These are phyloP conservation scores for Athrips mouffetella DNA, from an alignment of 2,888 invertebrate species.

Conservation along the genomic window DNA sequence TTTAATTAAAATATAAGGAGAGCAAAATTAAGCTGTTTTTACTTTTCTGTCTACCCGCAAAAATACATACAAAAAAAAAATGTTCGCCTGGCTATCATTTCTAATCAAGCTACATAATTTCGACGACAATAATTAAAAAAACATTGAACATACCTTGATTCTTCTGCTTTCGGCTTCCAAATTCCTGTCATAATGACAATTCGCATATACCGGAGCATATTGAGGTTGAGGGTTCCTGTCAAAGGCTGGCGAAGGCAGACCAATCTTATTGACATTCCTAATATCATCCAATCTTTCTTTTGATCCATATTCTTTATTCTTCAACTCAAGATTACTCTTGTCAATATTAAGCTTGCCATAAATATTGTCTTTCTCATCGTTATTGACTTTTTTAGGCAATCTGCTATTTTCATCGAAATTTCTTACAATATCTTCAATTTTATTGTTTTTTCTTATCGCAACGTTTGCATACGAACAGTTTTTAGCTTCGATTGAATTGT, in stretches of 20 bases:
- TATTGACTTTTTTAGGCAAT: slow-evolving; percentile 63
- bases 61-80: too few relatives aligned
- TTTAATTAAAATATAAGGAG: too few relatives aligned
- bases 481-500: slow-evolving; percentile 56
- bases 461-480: slow-evolving; percentile 66
- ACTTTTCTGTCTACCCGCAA: too few relatives aligned
- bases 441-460: slow-evolving; percentile 58
- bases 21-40: too few relatives aligned
- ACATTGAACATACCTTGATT: slow-evolving; percentile 48
- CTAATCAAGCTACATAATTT: too few relatives aligned
- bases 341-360: slow-evolving; percentile 63
- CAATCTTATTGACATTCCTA: slow-evolving; percentile 31
- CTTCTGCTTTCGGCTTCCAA: slow-evolving; percentile 65
- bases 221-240: slow-evolving; percentile 65
- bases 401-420: slow-evolving; percentile 68
- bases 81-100: too few relatives aligned
- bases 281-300: slow-evolving; percentile 35
- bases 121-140: not conserved
- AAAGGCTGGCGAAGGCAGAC: slow-evolving; percentile 46
- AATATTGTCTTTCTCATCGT: slow-evolving; percentile 56
- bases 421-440: slow-evolving; percentile 68
- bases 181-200: slow-evolving; percentile 59
- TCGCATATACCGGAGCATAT: slow-evolving; percentile 62
- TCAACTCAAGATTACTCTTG: slow-evolving; percentile 23
- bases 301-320: slow-evolving; percentile 30